Conservation (phyloP, 2,797 vertebrate genomes). For the Moxostoma hubbsi region DNA sequence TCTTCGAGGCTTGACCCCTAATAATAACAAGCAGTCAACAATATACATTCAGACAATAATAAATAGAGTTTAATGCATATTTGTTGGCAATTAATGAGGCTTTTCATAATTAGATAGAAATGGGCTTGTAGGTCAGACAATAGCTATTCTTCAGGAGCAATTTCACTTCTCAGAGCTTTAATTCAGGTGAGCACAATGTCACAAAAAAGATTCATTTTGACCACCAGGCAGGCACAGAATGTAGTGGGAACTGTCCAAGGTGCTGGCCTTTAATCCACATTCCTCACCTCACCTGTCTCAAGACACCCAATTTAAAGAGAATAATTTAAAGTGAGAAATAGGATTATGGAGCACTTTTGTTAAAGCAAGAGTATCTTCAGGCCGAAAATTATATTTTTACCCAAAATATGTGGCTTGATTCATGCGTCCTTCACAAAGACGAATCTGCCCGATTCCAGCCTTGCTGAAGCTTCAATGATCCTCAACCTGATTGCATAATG, state of each 20-base stretch:
- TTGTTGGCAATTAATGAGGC: slow-evolving; percentile 36
- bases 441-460: no score
- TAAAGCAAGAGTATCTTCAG: slow-evolving; percentile 47
- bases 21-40: slow-evolving; percentile 15
- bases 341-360: slow-evolving; percentile 53
- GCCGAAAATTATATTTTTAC: slow-evolving; percentile 32
- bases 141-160: slow-evolving; percentile 53
- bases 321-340: slow-evolving; percentile 58
- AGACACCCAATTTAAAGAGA: slow-evolving; percentile 63
- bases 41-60: slow-evolving; percentile 43
- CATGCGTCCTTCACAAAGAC: no score
- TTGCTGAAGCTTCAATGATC: no score
- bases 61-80: slow-evolving; percentile 52
- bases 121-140: not conserved
- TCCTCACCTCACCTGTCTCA: slow-evolving; percentile 59
- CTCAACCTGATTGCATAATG: no score
- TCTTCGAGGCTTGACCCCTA: not conserved
- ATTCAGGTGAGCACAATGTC: slow-evolving; percentile 59
- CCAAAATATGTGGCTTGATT: not conserved
- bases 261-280: slow-evolving; percentile 69
- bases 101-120: slow-evolving; percentile 39
- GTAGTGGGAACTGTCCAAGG: slow-evolving; percentile 71
- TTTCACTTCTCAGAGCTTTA: slow-evolving; percentile 52
- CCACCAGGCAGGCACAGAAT: slow-evolving; percentile 62
- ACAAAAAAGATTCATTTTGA: slow-evolving; percentile 68